Evolutionary conservation across 2,113 vertebrate genomes (phyloP), one percentile per base, ranked within the genome.

Genomic region (Onychostoma macrolepis): DNA sequence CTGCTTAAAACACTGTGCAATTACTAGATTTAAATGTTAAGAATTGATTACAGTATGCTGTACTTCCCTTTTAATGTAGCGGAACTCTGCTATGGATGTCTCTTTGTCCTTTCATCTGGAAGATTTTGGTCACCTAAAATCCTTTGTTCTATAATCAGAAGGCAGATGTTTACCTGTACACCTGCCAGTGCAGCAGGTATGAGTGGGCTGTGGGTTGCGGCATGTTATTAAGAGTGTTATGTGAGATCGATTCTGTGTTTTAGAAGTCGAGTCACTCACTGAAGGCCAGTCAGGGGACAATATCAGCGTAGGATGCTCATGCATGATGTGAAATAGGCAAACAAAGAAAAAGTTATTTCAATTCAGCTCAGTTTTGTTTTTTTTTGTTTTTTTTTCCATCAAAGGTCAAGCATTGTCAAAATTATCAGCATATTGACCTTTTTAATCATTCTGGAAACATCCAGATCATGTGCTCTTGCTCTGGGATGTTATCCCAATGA

Each of bases 141-240:
- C 95, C 85, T 93, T 94, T 87, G 93, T 94, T 10, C 94, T 95
- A 0, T 96, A 96, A 0, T 95, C 95, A 17, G 94, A 87, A 26
- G 95, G 95, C 86, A 98, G 95, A 94, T 98, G 96, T 88, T 96
- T 96, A 99, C 96, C 96, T 98, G 86, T 89, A 90, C 88, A 72
- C 1, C 81, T 88, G 84, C 21, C 11, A 61, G 56, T 15, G 7
- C 24, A 63, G 17, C 80, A 85, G 58, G 38, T 9, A 74, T 28
- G 15, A n/a, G 80, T n/a, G 13, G 53, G 53, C 38, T 43, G 26
- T 65, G 69, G 61, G 21, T 67, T n/a, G 21, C 72, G 7, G 79
- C 84, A 85, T 89, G 78, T 65, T 86, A 86, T 87, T 71, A 85
- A 76, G 38, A 74, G 8, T 53, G 76, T 65, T 84, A 58, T 9